Conservation (phyloP, 1,140 invertebrate genomes). For the Chironomus striatipennis region DNA sequence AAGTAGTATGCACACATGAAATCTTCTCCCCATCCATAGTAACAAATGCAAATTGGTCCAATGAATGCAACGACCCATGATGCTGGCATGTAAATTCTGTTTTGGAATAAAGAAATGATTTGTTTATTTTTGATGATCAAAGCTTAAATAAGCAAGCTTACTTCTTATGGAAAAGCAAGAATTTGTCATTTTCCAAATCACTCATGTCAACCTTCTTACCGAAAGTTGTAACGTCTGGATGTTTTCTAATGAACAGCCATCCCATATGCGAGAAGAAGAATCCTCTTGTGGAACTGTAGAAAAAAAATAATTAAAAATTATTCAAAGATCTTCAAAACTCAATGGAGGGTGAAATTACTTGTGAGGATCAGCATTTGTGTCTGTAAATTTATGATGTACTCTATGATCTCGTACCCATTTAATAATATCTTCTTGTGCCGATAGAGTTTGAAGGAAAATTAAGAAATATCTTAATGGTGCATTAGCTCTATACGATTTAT, state of each 20-base stretch:
- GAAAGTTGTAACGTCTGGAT: constrained; percentile 54
- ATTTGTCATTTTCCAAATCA: constrained; percentile 71
- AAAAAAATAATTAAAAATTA: background rate
- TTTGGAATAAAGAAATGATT: background rate
- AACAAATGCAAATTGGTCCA: constrained; percentile 46
- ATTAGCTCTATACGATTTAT: constrained; percentile 3
- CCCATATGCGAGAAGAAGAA: constrained; percentile 62
- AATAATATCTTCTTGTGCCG: background rate
- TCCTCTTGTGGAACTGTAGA: constrained; percentile 44
- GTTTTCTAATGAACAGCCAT: constrained; percentile 54
- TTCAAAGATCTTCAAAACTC: background rate
- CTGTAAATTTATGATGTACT: constrained; percentile 57
- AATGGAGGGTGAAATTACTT: constrained; percentile 29
- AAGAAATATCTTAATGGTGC: background rate
- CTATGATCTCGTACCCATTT: constrained; percentile 52
- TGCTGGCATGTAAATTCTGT: constrained; percentile 50
- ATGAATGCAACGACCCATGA: constrained; percentile 41
- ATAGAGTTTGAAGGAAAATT: background rate
- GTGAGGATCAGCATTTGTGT: constrained; percentile 58
- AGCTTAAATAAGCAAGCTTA: constrained; percentile 34
- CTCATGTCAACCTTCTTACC: constrained; percentile 66
- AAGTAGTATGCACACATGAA: constrained; percentile 40
- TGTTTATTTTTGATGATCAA: background rate
- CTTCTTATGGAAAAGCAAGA: constrained; percentile 78
- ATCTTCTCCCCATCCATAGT: constrained; percentile 49